phyloP scores from a whole-genome alignment of 1,140 invertebrate species.

The Maconellicoccus hirsutus region DNA sequence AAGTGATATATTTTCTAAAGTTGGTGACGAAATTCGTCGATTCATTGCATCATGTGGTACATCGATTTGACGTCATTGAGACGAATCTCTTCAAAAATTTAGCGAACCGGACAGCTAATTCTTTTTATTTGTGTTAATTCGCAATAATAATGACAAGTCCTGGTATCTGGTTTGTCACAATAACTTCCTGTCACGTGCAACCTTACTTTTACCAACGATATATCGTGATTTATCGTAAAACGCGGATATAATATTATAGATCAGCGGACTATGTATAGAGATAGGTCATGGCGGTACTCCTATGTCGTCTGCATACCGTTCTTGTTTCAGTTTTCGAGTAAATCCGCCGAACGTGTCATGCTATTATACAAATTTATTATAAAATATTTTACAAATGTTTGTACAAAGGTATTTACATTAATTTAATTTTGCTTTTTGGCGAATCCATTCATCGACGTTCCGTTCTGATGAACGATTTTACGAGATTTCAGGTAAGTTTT shows the following conservation, averaged over 20 bases:
- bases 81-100: background rate
- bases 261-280: background rate
- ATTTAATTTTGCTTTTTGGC: no score
- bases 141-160: background rate
- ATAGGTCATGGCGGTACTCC: background rate
- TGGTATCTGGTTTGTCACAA: slow-evolving; percentile 7
- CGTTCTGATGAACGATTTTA: no score
- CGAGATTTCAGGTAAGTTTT: background rate
- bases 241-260: slow-evolving; percentile 4
- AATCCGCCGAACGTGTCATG: no score
- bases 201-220: background rate
- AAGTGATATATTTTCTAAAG: background rate
- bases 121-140: background rate
- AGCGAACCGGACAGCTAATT: background rate
- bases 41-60: background rate
- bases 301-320: no score
- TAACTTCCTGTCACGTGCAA: slow-evolving; percentile 3
- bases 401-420: no score
- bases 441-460: no score
- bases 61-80: background rate
- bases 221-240: slow-evolving; percentile 1
- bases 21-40: background rate
- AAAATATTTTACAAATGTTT: no score
- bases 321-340: no score
- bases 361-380: no score